Percentiles rank a stretch among this genome's conserved stretches.
Evolutionary conservation across 2,888 invertebrate species (phyloP).

Genomic region (Clitarchus hookeri): DNA sequence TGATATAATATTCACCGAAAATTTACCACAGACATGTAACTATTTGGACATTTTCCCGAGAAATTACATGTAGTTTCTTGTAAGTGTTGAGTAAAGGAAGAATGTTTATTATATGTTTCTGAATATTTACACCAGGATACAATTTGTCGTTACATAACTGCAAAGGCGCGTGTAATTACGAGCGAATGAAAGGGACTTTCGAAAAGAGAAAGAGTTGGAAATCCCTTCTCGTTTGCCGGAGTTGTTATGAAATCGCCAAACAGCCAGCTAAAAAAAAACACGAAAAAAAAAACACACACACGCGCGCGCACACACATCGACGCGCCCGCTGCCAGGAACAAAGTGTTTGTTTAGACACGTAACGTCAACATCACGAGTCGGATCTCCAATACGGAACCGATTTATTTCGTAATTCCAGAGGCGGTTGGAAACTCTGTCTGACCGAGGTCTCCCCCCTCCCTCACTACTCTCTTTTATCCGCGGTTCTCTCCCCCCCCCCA

Average conservation of each 20-base stretch:
- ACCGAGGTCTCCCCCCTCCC: background rate
- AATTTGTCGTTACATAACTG: too few species aligned
- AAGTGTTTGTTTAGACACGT: background rate
- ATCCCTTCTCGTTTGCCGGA: too few species aligned
- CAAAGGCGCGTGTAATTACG: too few species aligned
- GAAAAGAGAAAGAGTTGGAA: too few species aligned
- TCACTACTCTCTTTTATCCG: background rate
- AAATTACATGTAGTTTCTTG: too few species aligned
- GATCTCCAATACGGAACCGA: slow-evolving; percentile 8
- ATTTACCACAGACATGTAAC: too few species aligned
- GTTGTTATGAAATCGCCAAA: background rate
- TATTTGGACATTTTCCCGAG: too few species aligned
- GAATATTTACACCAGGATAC: too few species aligned
- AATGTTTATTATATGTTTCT: too few species aligned
- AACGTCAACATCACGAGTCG: background rate
- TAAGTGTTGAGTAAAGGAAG: too few species aligned
- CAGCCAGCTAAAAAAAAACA: background rate
- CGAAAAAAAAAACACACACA: background rate
- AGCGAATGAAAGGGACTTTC: too few species aligned
- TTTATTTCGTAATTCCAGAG: slow-evolving; percentile 14
- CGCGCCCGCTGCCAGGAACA: background rate
- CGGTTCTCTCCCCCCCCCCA: background rate
- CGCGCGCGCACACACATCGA: background rate
- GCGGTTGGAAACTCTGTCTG: background rate
- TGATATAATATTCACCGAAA: too few species aligned